Base-by-base conservation (phyloP, 2,888 invertebrate genomes). In the Pseudoips prasinana region DNA sequence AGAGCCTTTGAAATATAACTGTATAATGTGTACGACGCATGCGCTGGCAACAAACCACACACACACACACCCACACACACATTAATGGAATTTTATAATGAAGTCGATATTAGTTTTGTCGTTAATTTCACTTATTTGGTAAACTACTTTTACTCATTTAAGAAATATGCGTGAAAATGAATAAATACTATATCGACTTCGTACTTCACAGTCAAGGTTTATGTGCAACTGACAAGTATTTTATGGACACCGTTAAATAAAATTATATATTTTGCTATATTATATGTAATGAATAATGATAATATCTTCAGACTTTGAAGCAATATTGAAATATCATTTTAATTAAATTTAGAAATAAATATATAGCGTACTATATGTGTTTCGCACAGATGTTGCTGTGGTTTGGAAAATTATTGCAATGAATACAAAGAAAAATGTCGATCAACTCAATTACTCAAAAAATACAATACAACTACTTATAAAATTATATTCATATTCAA, bases 291-390 rank as follows among this genome's bases (percentile, higher is more conserved):
- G 37, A 55, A 55, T 3, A 20, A 20, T 38, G 41, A 58, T 63
- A 60, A 66, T 63, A 70, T 71, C 74, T 78, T 75, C 73, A 70
- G 69, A 73, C 61, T 59, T 44, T 58, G 62, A 82, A 85, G 85
- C 83, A 84, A 85, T 84, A 83, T 56, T 76, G 68, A 65, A 70
- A 73, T 74, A 74, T 78, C 73, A 76, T 73, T 75, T 68, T 69
- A 50, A 65, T 61, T 57, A 41, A 46, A 47, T 50, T 55, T 67
- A 64, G 59, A 50, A 43, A 45, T 60, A 35, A 54, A 33, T 57
- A 55, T 46, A 20, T 20, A n/a, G 7, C 20, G 3, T 20, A 45
- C 51, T 33, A 25, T 64, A 33, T 53, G 33, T 33, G 35, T 48
- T 40, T 48, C 39, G 30, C 49, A 46, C 30, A 32, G 36, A 7